These are phyloP conservation scores for Pandemis corylana DNA, from an alignment of 2,888 invertebrate species.

Conservation along the genomic window DNA sequence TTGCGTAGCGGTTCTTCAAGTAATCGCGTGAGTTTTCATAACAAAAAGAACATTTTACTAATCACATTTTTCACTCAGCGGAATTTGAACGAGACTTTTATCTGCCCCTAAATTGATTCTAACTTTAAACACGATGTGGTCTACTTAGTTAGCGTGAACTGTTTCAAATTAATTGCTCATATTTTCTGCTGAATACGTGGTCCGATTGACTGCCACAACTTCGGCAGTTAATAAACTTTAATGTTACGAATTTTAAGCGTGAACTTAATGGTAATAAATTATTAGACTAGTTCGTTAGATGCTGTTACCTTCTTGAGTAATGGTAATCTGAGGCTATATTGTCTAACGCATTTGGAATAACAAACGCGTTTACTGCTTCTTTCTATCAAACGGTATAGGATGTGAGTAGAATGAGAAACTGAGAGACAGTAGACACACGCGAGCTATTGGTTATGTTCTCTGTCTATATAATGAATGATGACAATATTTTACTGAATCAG, in stretches of 20 bases:
- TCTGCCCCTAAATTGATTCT: not conserved
- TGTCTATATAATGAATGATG: no score
- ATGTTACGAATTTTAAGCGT: conserved; percentile 49
- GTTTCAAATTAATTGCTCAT: conserved; percentile 28
- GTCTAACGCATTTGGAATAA: not conserved
- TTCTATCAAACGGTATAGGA: no score
- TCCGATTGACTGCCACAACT: conserved; percentile 13
- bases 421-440: no score
- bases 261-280: not conserved
- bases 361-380: no score
- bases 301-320: not conserved
- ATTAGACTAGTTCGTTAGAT: not conserved
- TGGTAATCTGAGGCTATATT: not conserved
- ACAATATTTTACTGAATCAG: no score
- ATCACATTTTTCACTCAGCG: not conserved
- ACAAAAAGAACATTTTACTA: not conserved
- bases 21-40: not conserved
- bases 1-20: no score
- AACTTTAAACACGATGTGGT: conserved; percentile 20
- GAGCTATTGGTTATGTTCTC: no score
- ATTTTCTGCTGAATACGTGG: conserved; percentile 31
- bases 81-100: not conserved
- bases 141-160: conserved; percentile 24
- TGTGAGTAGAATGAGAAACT: no score
- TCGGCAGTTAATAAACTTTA: conserved; percentile 45